Evolutionary conservation across 2,113 vertebrate genomes (phyloP).

Genomic region (Coturnix japonica): DNA sequence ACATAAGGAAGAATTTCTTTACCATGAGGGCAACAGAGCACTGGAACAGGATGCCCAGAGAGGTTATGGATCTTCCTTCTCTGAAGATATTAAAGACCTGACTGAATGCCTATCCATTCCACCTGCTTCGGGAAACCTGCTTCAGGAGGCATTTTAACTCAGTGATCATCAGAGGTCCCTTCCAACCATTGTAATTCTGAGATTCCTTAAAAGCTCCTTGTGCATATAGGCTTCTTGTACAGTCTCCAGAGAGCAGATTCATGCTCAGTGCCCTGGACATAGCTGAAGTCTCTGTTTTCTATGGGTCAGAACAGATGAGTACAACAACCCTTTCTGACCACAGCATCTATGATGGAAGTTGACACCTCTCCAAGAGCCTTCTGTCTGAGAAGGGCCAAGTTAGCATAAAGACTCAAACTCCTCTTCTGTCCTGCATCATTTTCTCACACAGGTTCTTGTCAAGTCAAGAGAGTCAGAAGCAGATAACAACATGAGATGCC

Average conservation of each 20-base stretch:
- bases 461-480: not conserved
- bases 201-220: not conserved
- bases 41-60: not conserved
- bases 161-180: too few species aligned
- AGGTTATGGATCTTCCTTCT: not conserved
- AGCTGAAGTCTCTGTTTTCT: not conserved
- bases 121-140: too few species aligned
- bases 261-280: not conserved
- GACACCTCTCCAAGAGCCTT: not conserved
- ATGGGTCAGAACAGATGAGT: not conserved
- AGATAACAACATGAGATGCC: not conserved
- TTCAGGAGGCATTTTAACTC: too few species aligned
- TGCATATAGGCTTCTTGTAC: not conserved
- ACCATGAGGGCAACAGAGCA: not conserved
- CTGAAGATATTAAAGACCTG: not conserved
- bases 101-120: too few species aligned
- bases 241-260: not conserved
- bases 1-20: not conserved
- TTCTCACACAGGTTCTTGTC: not conserved
- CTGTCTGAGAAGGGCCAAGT: not conserved
- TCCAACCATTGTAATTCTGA: too few species aligned
- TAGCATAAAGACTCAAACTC: not conserved
- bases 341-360: not conserved
- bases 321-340: not conserved
- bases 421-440: not conserved